phyloP scores from a whole-genome alignment of 2,888 invertebrate genomes.

The Stenotaenia linearis region DNA sequence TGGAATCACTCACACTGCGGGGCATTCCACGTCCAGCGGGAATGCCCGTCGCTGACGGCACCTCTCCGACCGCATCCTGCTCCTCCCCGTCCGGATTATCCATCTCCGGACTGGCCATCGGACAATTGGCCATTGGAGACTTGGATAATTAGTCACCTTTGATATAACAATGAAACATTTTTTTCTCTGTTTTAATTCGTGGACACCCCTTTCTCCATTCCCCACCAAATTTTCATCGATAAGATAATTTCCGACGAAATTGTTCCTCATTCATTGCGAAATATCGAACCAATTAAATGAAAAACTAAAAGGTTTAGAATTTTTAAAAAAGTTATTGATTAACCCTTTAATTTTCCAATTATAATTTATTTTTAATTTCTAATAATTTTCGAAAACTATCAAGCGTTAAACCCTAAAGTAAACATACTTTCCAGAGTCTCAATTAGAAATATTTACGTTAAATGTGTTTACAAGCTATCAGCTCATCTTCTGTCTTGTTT shows the following conservation, averaged over 20 bases:
- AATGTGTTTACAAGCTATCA: not conserved
- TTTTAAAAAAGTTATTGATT: no score
- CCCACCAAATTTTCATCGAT: not conserved
- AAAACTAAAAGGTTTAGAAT: no score
- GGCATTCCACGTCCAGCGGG: slow-evolving; percentile 41
- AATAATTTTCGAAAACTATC: no score
- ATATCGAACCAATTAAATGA: not conserved
- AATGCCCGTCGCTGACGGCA: not conserved
- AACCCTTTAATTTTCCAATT: no score
- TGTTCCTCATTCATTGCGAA: not conserved
- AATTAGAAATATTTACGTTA: no score
- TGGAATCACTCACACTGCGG: slow-evolving; percentile 46
- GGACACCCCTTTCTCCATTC: no score
- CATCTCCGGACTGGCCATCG: not conserved
- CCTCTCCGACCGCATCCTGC: slow-evolving; percentile 8
- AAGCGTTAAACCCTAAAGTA: no score
- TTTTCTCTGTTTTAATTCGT: not conserved
- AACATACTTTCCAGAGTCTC: no score
- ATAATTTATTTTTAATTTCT: no score
- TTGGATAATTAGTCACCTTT: not conserved
- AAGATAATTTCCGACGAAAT: not conserved
- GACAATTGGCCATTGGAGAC: not conserved
- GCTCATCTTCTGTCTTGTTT: not conserved
- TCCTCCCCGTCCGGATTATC: not conserved
- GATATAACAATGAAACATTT: not conserved